A percentile compares a stretch with the other conserved stretches of the same genome.
phyloP scores from a whole-genome alignment of 2,888 invertebrate genomes.

The Tridacna gigas region DNA sequence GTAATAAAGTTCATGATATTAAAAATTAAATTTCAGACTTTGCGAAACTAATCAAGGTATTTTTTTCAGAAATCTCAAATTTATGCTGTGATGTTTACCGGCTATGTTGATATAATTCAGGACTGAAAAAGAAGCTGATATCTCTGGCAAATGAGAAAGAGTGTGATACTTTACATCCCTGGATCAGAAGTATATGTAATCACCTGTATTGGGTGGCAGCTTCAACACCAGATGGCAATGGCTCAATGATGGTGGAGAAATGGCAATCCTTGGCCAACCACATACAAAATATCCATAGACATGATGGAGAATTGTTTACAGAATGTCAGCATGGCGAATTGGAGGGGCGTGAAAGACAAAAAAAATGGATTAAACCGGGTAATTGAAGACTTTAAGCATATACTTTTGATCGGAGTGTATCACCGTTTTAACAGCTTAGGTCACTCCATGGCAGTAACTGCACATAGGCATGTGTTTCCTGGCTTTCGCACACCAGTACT shows the following conservation, averaged over 20 bases:
- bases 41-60: too few relatives aligned
- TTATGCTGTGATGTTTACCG: too few relatives aligned
- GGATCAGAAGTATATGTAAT: neutral
- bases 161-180: neutral
- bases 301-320: neutral
- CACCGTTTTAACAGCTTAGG: too few relatives aligned
- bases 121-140: neutral
- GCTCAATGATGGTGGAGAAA: neutral
- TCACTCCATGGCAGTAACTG: too few relatives aligned
- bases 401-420: too few relatives aligned
- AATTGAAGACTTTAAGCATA: too few relatives aligned
- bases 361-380: neutral
- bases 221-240: neutral
- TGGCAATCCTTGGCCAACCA: neutral
- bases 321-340: neutral
- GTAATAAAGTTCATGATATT: too few relatives aligned
- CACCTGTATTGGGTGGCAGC: neutral
- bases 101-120: too few relatives aligned
- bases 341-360: neutral
- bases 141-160: neutral
- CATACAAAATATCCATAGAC: neutral
- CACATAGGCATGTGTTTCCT: too few relatives aligned
- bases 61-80: too few relatives aligned
- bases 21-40: too few relatives aligned
- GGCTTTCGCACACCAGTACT: too few relatives aligned